Conservation (phyloP, 2,113 vertebrate genomes). For the Scytalopus superciliaris region DNA sequence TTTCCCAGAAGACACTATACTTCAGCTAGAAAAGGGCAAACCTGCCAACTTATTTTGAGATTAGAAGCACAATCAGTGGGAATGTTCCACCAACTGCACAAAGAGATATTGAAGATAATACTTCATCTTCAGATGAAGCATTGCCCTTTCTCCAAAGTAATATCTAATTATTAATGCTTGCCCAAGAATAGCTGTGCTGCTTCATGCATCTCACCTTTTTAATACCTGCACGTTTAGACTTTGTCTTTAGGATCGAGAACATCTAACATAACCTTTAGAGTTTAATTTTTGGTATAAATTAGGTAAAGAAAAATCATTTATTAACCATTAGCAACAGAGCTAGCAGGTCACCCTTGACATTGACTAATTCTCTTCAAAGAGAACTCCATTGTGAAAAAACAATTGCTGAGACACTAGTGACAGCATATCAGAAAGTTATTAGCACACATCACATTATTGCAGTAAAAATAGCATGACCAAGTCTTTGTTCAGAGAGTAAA, state of each 20-base stretch:
- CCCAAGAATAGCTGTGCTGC: slow-evolving; percentile 50
- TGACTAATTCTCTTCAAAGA: slow-evolving; percentile 1
- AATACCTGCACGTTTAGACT: slow-evolving; percentile 14
- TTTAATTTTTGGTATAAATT: slow-evolving; percentile 38
- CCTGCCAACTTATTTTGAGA: slow-evolving; percentile 66
- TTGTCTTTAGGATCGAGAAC: slow-evolving; percentile 11
- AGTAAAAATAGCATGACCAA: neutral
- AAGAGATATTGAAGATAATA: slow-evolving; percentile 60
- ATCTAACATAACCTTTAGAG: slow-evolving; percentile 44
- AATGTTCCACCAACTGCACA: slow-evolving; percentile 56
- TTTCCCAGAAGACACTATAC: slow-evolving; percentile 64
- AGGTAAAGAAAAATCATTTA: slow-evolving; percentile 1
- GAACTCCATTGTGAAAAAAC: neutral
- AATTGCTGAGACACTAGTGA: neutral
- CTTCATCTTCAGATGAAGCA: slow-evolving; percentile 69
- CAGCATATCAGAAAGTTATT: neutral
- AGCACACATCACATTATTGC: neutral
- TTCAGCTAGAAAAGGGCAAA: slow-evolving; percentile 76
- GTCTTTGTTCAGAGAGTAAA: neutral
- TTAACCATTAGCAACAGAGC: neutral
- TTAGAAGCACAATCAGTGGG: slow-evolving; percentile 59
- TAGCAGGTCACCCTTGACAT: neutral
- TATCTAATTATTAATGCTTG: slow-evolving; percentile 71
- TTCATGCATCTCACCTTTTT: slow-evolving; percentile 18
- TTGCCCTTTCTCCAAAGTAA: slow-evolving; percentile 71